Evolutionary conservation across 2,888 invertebrate species (phyloP).

Genomic region (Xestia rhomboidea): DNA sequence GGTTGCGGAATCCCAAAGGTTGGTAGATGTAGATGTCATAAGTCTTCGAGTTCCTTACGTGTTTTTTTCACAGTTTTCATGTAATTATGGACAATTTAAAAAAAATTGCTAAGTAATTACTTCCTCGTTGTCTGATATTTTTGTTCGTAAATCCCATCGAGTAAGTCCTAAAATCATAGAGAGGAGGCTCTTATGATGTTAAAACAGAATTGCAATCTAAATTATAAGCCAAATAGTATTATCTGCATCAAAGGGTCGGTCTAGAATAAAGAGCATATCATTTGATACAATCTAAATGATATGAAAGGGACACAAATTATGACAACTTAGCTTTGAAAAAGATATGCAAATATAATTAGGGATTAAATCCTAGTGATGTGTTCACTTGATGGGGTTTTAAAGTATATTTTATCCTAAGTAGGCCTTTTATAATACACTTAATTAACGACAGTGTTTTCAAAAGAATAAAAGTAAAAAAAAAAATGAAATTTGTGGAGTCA

Average conservation of each 20-base stretch:
- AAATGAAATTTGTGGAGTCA: no score
- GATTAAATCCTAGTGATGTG: no score
- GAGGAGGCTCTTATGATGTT: slow-evolving; percentile 21
- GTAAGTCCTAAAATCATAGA: slow-evolving; percentile 7
- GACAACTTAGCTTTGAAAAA: slow-evolving; percentile 18
- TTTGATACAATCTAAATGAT: slow-evolving; percentile 61
- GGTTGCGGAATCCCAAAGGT: no score
- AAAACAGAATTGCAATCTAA: slow-evolving; percentile 35
- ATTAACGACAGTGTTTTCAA: no score
- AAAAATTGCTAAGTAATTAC: fast-evolving
- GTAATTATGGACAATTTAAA: neutral
- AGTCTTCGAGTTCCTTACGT: no score
- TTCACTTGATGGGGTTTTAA: no score
- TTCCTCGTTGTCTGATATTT: neutral
- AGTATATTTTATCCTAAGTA: no score
- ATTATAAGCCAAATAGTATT: slow-evolving; percentile 52
- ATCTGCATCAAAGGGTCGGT: slow-evolving; percentile 63
- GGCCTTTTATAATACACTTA: no score
- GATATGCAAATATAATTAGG: slow-evolving; percentile 39
- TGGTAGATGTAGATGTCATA: no score
- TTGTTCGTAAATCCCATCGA: neutral
- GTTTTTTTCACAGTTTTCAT: neutral
- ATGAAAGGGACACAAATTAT: slow-evolving; percentile 41
- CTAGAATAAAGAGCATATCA: slow-evolving; percentile 50
- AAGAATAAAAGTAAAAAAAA: no score